Base-by-base conservation (phyloP, 2,888 invertebrate species). In the Cephonodes hylas region DNA sequence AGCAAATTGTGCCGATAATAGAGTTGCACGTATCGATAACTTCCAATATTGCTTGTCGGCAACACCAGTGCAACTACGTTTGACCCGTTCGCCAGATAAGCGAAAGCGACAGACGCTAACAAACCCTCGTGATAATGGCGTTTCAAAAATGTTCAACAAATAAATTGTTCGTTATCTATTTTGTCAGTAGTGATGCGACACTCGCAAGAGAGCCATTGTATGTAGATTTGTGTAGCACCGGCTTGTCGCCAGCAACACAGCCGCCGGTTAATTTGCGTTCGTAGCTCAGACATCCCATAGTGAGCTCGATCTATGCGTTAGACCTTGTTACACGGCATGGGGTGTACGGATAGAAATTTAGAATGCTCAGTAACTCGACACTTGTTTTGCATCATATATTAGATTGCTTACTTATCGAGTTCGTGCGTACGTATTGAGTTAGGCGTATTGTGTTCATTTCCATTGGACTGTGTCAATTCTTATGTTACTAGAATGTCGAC, bases 391-490 rank as follows among this genome's bases (percentile, higher is more conserved):
- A 80, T 83, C 73, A 71, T 82, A 87, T 79, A 84, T 80, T 82
- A 83, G 74, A 81, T 78, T 75, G 86, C 85, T 86, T 83, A 70
- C 34, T 82, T 84, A 80, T 80, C 79, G 72, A 53, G 53, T 53
- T 65, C 58, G 67, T 63, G 63, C 59, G 63, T 70, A 72, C 67
- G 67, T 69, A 74, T 73, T 79, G 75, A 74, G 77, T 83, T 81
- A 79, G 80, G 77, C 76, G 79, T 88, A 88, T 85, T 88, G 81
- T 86, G 85, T 88, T 89, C 81, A 81, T 85, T 88, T 79, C 75
- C 84, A 89, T 81, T 88, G 91, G 94, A 94, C 93, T 94, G 94
- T 93, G 94, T 94, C 94, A 93, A 93, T 94, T 94, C 94, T 94
- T 93, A 88, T 93, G 83, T 86, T 91, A 88, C 93, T 93, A 94